Evolutionary conservation across 2,113 vertebrate genomes (phyloP).

Genomic region (Lichenostomus cassidix): DNA sequence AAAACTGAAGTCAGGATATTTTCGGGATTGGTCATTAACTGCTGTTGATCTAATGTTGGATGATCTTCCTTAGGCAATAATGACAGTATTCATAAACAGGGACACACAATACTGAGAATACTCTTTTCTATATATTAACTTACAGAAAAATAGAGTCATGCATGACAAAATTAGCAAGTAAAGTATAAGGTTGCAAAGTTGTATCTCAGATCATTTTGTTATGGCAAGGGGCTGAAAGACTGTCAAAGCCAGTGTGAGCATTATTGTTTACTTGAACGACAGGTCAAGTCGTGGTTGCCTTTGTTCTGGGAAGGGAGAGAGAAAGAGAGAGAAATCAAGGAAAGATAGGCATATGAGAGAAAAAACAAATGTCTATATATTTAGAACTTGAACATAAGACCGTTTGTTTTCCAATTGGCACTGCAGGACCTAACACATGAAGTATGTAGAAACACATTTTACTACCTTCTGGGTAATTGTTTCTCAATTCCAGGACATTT

Average conservation of each 20-base stretch:
- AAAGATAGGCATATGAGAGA: background rate
- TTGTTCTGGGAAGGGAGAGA: background rate
- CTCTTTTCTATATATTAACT: rapidly evolving
- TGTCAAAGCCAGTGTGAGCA: background rate
- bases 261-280: background rate
- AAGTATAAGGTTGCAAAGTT: background rate
- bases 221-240: background rate
- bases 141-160: background rate
- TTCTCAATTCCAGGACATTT: constrained; percentile 16
- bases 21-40: background rate
- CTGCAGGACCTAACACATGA: background rate
- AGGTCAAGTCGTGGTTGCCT: background rate
- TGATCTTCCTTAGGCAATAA: background rate
- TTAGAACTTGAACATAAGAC: background rate
- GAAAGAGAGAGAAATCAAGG: background rate
- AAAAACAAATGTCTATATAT: background rate
- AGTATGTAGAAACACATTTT: background rate
- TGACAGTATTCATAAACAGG: background rate
- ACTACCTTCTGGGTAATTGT: background rate
- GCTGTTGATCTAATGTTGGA: background rate
- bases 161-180: background rate
- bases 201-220: background rate
- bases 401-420: background rate
- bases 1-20: background rate
- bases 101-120: background rate